phyloP scores from a whole-genome alignment of 1,140 invertebrate genomes.

The Saxidomus purpurata region DNA sequence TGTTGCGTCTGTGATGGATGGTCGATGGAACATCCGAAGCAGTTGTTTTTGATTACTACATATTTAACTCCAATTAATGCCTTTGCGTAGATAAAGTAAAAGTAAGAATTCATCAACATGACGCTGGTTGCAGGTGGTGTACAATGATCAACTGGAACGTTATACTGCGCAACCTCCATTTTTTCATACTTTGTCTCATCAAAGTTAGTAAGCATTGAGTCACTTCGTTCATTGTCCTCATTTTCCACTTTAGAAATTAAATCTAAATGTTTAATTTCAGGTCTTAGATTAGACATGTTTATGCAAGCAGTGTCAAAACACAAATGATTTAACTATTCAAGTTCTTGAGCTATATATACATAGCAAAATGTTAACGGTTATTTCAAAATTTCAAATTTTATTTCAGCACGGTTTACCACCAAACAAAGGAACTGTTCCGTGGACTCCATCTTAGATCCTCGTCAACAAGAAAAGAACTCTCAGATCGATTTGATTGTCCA shows the following conservation, averaged over 20 bases:
- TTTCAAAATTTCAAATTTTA: conserved; percentile 11
- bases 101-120: conserved; percentile 49
- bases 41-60: conserved; percentile 30
- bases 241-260: neutral
- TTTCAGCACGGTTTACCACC: neutral
- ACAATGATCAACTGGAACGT: neutral
- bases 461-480: neutral
- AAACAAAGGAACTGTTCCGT: conserved; percentile 7
- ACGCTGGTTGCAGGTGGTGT: conserved; percentile 14
- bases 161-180: neutral
- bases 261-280: neutral
- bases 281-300: neutral
- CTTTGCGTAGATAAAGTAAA: conserved; percentile 50
- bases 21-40: conserved; percentile 43
- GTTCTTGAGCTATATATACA: neutral
- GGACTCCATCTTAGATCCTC: no score
- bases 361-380: neutral
- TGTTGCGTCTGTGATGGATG: conserved; percentile 43
- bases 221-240: neutral
- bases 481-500: conserved; percentile 42
- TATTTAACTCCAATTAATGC: conserved; percentile 20
- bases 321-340: neutral
- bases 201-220: conserved; percentile 16
- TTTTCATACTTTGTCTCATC: neutral
- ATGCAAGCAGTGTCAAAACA: neutral